Conservation (phyloP, 2,888 invertebrate genomes). For the Trimorus sp. region DNA sequence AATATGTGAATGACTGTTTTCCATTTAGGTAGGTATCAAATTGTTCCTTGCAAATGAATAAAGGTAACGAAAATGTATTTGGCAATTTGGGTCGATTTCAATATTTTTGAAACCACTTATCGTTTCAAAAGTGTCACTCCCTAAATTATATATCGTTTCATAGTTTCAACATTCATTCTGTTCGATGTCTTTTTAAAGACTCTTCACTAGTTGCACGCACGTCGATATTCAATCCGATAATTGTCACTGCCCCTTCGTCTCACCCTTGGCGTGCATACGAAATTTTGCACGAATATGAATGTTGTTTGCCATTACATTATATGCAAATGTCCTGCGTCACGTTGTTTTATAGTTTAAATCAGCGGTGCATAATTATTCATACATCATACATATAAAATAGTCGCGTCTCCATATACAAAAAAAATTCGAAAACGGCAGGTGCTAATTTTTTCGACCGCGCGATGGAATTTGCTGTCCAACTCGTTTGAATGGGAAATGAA, state of each 20-base stretch:
- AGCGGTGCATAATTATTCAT: constrained; percentile 46
- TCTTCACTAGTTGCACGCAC: too few relatives aligned
- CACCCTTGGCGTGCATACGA: constrained; percentile 41
- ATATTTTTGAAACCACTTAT: too few relatives aligned
- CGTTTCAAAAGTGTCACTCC: too few relatives aligned
- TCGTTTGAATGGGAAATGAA: constrained; percentile 31
- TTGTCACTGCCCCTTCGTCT: constrained; percentile 76
- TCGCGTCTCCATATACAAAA: background rate
- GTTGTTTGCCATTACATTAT: constrained; percentile 50
- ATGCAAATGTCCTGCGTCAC: constrained; percentile 37
- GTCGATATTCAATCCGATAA: constrained; percentile 71
- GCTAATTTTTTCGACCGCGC: constrained; percentile 24
- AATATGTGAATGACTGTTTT: too few relatives aligned
- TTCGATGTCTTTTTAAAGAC: too few relatives aligned
- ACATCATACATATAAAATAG: constrained; percentile 23
- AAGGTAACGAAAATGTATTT: too few relatives aligned
- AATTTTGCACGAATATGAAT: constrained; percentile 49
- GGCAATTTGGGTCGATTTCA: too few relatives aligned
- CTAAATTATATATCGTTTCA: too few relatives aligned
- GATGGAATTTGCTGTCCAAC: constrained; percentile 29
- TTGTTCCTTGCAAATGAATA: too few relatives aligned
- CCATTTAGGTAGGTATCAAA: too few relatives aligned
- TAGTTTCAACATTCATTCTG: too few relatives aligned
- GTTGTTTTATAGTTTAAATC: constrained; percentile 54
- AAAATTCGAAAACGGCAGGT: constrained; percentile 3